Evolutionary conservation across 2,888 invertebrate species (phyloP).

Genomic region (Platycheirus albimanus): DNA sequence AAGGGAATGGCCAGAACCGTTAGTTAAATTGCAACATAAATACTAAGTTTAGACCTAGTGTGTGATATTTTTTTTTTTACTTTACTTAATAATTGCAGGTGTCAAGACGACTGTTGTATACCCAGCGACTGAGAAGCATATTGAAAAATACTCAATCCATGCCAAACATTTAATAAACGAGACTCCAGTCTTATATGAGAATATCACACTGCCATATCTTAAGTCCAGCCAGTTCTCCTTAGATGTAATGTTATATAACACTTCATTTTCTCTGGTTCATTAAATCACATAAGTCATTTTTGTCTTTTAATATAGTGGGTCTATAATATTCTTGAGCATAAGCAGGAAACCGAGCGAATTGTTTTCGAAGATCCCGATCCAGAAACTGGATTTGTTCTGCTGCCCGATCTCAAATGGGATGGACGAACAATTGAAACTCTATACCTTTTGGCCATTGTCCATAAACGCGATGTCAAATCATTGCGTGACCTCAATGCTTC

Average conservation of each 20-base stretch:
- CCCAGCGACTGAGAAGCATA: slow-evolving; percentile 96
- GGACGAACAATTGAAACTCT: slow-evolving; percentile 89
- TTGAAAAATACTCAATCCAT: slow-evolving; percentile 92
- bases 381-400: slow-evolving; percentile 91
- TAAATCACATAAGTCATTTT: not conserved
- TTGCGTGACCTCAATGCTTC: slow-evolving; percentile 90
- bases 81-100: slow-evolving; percentile 36
- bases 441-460: slow-evolving; percentile 92
- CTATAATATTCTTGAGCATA: slow-evolving; percentile 96
- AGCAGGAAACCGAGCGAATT: slow-evolving; percentile 94
- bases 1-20: too few species aligned
- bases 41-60: too few species aligned
- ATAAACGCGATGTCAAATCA: slow-evolving; percentile 89
- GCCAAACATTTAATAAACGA: slow-evolving; percentile 91
- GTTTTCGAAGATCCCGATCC: slow-evolving; percentile 90
- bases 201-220: slow-evolving; percentile 90
- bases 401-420: slow-evolving; percentile 99
- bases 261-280: slow-evolving; percentile 35
- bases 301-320: slow-evolving; percentile 90
- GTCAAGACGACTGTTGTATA: slow-evolving; percentile 95
- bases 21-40: too few species aligned
- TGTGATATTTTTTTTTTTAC: too few species aligned
- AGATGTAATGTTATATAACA: too few species aligned
- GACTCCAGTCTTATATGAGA: slow-evolving; percentile 91
- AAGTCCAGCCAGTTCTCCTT: slow-evolving; percentile 89